Base-by-base conservation (phyloP, 2,113 vertebrate species). In the Epinephelus fuscoguttatus region DNA sequence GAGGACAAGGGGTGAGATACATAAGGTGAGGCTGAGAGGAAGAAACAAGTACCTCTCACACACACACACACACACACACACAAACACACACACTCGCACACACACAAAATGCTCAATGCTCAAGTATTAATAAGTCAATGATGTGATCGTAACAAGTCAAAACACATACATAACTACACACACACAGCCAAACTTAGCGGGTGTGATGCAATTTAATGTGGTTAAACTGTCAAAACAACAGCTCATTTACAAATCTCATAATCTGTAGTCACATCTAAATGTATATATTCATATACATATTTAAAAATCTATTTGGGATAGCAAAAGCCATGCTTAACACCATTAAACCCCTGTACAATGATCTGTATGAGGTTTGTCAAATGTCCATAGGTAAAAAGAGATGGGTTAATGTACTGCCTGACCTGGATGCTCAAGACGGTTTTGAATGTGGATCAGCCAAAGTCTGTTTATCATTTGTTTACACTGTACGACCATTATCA, bases 381-480 rank as follows among this genome's bases (percentile, higher is more conserved):
- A 70, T 11, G 33, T 60, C 14, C 9, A 59, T n/a, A 2, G 6
- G 25, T 4, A 12, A 45, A 4, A 49, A 47, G 19, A 59, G 4
- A 42, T 45, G 37, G 40, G 47, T 30, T 6, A 1, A 15, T 47
- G 50, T 47, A 12, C 75, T 66, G 21, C 66, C 53, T 15, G 5
- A 23, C 23, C 40, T 8, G 11, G 8, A 23, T 23, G 10, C 37
- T 53, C 37, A 17, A 33, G 47, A 50, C 47, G 23, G 49, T 47
- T 84, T 47, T 80, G 18, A 49, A 21, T 17, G 57, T 59, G 27
- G 49, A 55, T 62, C 25, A 12, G 61, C 53, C 25, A 10, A 49
- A 53, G 84, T 82, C 13, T 72, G 45, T 64, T 57, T 59, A 74
- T 56, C n/a, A 64, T 81, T 49, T 85, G 68, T 81, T 83, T 84